Evolutionary conservation across 2,113 vertebrate species (phyloP).

Genomic region (Macquaria ambigua): DNA sequence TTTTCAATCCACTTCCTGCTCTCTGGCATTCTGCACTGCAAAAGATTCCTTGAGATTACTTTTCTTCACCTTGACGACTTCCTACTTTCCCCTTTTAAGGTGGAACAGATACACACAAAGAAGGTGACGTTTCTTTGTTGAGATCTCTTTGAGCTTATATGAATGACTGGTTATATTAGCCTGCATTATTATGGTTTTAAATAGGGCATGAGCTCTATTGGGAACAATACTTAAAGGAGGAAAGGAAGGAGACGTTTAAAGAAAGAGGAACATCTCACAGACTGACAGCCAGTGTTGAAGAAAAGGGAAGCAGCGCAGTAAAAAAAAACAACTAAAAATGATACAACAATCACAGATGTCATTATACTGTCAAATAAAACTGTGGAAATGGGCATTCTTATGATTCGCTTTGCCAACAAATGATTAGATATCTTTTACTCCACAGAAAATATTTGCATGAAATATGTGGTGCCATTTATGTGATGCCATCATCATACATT

Average conservation of each 20-base stretch:
- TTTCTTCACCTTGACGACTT: constrained; percentile 45
- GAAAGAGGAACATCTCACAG: constrained; percentile 45
- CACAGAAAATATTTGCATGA: constrained; percentile 46
- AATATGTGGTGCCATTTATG: constrained; percentile 58
- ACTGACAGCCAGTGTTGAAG: constrained; percentile 50
- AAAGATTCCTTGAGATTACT: constrained; percentile 42
- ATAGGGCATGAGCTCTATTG: constrained; percentile 65
- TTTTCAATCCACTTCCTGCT: constrained; percentile 24
- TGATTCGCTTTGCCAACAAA: constrained; percentile 47
- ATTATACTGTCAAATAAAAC: constrained; percentile 43
- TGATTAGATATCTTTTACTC: constrained; percentile 54
- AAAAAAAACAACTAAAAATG: constrained; percentile 16
- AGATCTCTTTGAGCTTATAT: constrained; percentile 24
- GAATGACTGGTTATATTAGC: constrained; percentile 61
- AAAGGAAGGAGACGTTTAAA: constrained; percentile 43
- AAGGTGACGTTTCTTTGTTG: constrained; percentile 38
- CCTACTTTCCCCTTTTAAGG: constrained; percentile 20
- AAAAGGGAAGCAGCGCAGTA: constrained; percentile 12
- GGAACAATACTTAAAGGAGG: constrained; percentile 59
- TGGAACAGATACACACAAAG: constrained; percentile 27
- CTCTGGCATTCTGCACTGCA: not conserved
- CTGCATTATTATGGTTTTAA: constrained; percentile 66
- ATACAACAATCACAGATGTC: constrained; percentile 56
- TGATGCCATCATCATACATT: constrained; percentile 66
- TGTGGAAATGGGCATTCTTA: constrained; percentile 42